These are phyloP conservation scores for Acrobasis consociella DNA, from an alignment of 2,888 invertebrate genomes.

Conservation along the genomic window DNA sequence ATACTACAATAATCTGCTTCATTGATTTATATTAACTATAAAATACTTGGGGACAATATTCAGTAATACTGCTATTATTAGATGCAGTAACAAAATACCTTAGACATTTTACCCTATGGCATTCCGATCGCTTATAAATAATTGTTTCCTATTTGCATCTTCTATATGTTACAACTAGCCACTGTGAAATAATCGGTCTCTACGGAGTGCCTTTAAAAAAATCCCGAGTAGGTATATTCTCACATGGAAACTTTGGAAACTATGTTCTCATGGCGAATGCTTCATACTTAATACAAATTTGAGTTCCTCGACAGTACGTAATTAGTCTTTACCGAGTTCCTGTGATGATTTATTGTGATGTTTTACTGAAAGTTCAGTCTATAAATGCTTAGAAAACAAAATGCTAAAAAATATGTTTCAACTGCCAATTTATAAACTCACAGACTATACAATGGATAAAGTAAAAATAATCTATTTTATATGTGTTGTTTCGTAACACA, in stretches of 20 bases:
- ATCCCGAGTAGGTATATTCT: too few relatives aligned
- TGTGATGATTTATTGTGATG: constrained; percentile 75
- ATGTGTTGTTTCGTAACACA: constrained; percentile 49
- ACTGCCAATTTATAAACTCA: constrained; percentile 37
- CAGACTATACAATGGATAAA: constrained; percentile 40
- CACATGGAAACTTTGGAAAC: too few relatives aligned
- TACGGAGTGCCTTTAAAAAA: too few relatives aligned
- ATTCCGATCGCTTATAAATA: constrained; percentile 26
- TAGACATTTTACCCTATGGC: constrained; percentile 37
- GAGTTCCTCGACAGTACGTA: too few relatives aligned
- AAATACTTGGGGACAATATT: constrained; percentile 59
- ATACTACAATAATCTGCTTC: constrained; percentile 53
- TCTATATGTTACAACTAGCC: constrained; percentile 43
- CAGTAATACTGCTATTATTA: constrained; percentile 66
- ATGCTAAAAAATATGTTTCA: constrained; percentile 41
- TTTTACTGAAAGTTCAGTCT: constrained; percentile 50
- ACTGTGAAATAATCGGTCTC: constrained; percentile 44
- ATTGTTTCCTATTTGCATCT: constrained; percentile 44
- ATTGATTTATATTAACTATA: constrained; percentile 51
- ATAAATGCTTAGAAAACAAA: constrained; percentile 52
- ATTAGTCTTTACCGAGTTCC: constrained; percentile 35
- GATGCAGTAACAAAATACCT: constrained; percentile 57
- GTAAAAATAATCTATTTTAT: constrained; percentile 38
- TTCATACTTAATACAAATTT: too few relatives aligned
- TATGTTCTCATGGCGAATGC: too few relatives aligned